Conservation (phyloP, 2,888 invertebrate species). For the Xylocampa areola region DNA sequence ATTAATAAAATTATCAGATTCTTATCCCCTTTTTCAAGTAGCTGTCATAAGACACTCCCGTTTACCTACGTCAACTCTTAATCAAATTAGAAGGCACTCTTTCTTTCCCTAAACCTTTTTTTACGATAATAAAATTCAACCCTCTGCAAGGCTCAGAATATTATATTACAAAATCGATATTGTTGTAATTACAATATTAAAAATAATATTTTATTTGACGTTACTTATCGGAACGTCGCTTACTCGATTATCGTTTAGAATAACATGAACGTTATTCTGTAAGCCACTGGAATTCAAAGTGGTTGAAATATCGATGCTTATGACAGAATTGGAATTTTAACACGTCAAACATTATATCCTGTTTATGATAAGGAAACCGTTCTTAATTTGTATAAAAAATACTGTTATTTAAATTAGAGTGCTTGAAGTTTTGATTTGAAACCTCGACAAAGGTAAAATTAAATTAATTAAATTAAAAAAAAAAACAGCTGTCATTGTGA, state of each 20-base stretch:
- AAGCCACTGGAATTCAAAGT: conserved; percentile 28
- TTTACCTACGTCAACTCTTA: not conserved
- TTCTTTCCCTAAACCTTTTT: not conserved
- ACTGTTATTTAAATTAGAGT: too few relatives aligned
- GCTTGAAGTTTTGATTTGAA: too few relatives aligned
- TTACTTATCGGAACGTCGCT: not conserved
- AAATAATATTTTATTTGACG: not conserved
- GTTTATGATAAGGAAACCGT: too few relatives aligned
- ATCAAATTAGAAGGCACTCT: not conserved
- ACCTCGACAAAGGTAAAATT: too few relatives aligned
- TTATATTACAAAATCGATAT: not conserved
- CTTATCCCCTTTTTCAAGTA: too few relatives aligned
- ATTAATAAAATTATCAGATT: too few relatives aligned
- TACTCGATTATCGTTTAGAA: conserved; percentile 24
- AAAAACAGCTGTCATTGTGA: too few relatives aligned
- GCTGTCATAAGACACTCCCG: not conserved
- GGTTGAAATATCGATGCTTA: conserved; percentile 18
- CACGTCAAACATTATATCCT: conserved; percentile 8
- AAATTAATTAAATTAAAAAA: too few relatives aligned
- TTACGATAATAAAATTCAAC: not conserved
- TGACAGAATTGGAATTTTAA: conserved; percentile 15
- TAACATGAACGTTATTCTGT: conserved; percentile 30
- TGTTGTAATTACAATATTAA: not conserved
- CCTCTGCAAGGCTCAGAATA: not conserved
- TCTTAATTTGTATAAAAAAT: too few relatives aligned